Evolutionary conservation across 2,888 invertebrate species (phyloP).

Genomic region (Sarcophaga carnaria): DNA sequence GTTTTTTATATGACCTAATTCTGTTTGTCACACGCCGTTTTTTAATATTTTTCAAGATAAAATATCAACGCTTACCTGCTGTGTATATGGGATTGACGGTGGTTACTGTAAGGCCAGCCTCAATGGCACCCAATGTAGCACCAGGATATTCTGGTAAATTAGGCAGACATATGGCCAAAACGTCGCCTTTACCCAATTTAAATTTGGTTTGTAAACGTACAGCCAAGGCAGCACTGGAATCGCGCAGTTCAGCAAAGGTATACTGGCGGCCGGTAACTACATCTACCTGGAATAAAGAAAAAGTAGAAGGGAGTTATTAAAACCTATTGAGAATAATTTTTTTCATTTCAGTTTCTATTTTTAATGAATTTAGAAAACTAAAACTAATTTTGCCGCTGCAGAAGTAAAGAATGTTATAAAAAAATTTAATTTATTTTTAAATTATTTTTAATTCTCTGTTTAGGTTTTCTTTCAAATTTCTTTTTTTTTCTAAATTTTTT

Average conservation of each 20-base stretch:
- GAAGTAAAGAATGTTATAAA: no score
- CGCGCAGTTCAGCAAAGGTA: conserved; percentile 87
- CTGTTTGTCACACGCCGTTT: neutral
- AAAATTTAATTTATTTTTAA: no score
- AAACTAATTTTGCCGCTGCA: no score
- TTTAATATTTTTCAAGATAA: neutral
- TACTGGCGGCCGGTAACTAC: conserved; percentile 87
- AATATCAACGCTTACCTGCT: conserved; percentile 81
- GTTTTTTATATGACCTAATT: neutral
- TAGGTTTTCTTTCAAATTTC: no score
- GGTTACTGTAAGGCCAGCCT: conserved; percentile 87
- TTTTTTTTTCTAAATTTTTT: no score
- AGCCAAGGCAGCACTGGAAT: conserved; percentile 86
- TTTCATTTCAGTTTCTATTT: no score
- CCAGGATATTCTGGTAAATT: conserved; percentile 90
- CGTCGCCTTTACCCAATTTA: conserved; percentile 86
- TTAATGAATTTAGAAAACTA: no score
- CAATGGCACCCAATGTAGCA: conserved; percentile 85
- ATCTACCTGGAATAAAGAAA: conserved; percentile 84
- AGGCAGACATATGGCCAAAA: conserved; percentile 87
- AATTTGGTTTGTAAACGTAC: conserved; percentile 86
- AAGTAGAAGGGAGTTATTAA: neutral
- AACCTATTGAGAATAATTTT: no score
- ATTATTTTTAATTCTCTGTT: no score
- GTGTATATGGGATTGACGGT: conserved; percentile 90